These are phyloP conservation scores for Eupithecia subumbrata DNA, from an alignment of 2,888 invertebrate genomes.

Conservation along the genomic window DNA sequence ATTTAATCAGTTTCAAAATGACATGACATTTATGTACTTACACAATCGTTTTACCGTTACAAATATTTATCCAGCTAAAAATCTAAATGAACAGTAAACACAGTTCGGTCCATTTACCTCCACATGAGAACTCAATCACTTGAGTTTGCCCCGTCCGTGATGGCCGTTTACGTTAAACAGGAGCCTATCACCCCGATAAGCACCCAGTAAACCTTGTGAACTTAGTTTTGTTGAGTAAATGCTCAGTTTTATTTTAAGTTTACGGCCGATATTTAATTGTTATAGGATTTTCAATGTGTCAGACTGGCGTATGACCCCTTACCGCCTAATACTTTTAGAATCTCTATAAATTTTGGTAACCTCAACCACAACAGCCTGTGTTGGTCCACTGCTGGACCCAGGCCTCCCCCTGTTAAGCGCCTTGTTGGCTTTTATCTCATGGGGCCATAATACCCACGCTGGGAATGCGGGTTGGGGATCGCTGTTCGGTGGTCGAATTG, in stretches of 20 bases:
- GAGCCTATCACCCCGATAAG: slow-evolving; percentile 16
- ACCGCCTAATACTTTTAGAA: not conserved
- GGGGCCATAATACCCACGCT: too few species aligned
- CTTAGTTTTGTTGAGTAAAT: not conserved
- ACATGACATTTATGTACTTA: not conserved
- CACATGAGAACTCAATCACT: slow-evolving; percentile 22
- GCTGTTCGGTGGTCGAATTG: too few species aligned
- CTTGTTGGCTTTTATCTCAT: too few species aligned
- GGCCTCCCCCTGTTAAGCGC: too few species aligned
- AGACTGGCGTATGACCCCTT: not conserved
- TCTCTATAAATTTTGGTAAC: not conserved
- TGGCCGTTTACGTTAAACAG: slow-evolving; percentile 28
- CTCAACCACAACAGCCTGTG: too few species aligned
- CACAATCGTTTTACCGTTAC: not conserved
- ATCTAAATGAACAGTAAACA: slow-evolving; percentile 17
- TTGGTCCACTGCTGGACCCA: too few species aligned
- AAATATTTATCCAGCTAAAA: not conserved
- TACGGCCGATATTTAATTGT: not conserved
- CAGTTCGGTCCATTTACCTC: slow-evolving; percentile 24
- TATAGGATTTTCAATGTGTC: not conserved
- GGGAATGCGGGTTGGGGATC: too few species aligned
- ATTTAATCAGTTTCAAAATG: not conserved
- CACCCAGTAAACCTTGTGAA: slow-evolving; percentile 7
- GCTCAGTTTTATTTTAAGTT: not conserved
- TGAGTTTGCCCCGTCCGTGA: slow-evolving; percentile 22